Evolutionary conservation across 1,140 invertebrate species (phyloP), one percentile per base, ranked within the genome.

Genomic region (Mylabris phalerata): DNA sequence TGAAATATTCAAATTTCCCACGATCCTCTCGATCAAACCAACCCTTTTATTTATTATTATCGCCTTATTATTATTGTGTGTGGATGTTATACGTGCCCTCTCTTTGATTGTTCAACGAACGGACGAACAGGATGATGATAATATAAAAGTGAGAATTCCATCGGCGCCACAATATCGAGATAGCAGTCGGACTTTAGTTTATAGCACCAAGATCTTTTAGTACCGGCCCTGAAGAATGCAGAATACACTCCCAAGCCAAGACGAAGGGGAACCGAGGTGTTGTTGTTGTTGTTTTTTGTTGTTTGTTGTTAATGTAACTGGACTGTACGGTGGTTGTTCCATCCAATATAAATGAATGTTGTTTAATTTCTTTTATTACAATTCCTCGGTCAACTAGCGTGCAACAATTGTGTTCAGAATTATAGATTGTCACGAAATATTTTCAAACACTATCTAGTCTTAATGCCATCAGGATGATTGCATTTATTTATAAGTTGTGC

Each of bases 101-200:
- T 19, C 13, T 11, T 32, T 13, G 25, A 54, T 42, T 54, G 51
- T 54, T 54, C 19, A 45, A 24, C 26, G 46, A 42, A 54, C 43
- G 26, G 51, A 44, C 50, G 50, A 19, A 19, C 19, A 19, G 19
- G 19, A 19, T 19, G 32, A 32, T 32, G 7, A 32, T 27, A 54
- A 54, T 54, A 54, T 54, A 54, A 54, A 54, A 54, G 51, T 54
- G 51, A 54, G 51, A 54, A 54, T 54, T 54, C 51, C 51, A 54
- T 46, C 51, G 51, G 51, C 51, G 51, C 51, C 51, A 54, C 51
- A 46, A 54, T 54, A 54, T 45, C 51, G 51, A 54, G 51, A 54
- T 54, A 54, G 42, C 42, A 54, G 51, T 54, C 51, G 39, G 51
- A 52, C 51, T 46, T 54, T 54, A 46, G 51, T 54, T 54, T 54